Percentiles rank a stretch among this genome's conserved stretches.
Evolutionary conservation across 2,888 invertebrate genomes (phyloP).

Genomic region (Linnaemya vulpina): DNA sequence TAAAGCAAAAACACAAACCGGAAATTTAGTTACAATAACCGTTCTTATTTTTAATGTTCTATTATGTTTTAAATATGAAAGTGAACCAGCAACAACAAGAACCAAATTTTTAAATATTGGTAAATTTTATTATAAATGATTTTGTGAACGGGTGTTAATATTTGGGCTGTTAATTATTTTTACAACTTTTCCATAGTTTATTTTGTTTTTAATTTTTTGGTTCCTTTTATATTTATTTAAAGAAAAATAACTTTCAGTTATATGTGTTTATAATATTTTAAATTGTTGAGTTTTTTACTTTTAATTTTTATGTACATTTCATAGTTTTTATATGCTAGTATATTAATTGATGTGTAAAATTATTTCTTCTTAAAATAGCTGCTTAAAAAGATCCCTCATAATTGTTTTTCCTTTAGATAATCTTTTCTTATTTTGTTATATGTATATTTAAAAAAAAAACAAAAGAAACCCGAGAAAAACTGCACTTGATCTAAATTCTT

Average conservation of each 20-base stretch:
- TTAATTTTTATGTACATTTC: constrained; percentile 40
- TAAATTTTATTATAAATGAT: constrained; percentile 29
- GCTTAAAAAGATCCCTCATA: constrained; percentile 32
- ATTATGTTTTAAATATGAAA: constrained; percentile 10
- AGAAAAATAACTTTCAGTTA: constrained; percentile 22
- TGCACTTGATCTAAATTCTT: background rate
- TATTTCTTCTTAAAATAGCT: background rate
- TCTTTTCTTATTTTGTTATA: constrained; percentile 52
- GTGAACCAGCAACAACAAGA: background rate
- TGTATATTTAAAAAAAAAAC: constrained; percentile 12
- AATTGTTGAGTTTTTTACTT: constrained; percentile 52
- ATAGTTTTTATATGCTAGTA: constrained; percentile 51
- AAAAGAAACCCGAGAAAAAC: background rate
- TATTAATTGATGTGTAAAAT: constrained; percentile 41
- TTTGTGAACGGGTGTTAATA: constrained; percentile 56
- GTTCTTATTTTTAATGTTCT: constrained; percentile 36
- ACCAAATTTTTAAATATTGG: constrained; percentile 1
- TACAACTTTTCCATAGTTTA: constrained; percentile 35
- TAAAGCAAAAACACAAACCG: constrained; percentile 56
- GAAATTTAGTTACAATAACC: constrained; percentile 38
- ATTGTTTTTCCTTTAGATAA: constrained; percentile 63
- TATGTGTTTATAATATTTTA: constrained; percentile 18
- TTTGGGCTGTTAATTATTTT: constrained; percentile 63
- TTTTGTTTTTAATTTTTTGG: constrained; percentile 12
- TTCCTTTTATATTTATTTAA: constrained; percentile 35